Percentiles rank a stretch among this genome's conserved stretches.
Conservation (phyloP, 2,797 vertebrate genomes). For the Hippoglossus hippoglossus region DNA sequence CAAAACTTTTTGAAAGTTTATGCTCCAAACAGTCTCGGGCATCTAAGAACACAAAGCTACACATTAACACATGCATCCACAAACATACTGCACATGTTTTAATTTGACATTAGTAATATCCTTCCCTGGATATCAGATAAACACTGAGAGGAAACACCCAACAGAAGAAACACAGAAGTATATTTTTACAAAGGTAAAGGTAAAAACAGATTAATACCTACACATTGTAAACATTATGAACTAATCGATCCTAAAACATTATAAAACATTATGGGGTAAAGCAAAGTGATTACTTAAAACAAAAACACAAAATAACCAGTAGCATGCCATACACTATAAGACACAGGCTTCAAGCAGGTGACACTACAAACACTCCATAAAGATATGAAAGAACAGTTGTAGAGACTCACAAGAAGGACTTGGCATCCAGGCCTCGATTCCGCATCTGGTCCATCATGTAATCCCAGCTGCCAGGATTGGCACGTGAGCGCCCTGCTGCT, state of each 20-base stretch:
- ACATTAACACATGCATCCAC: constrained; percentile 26
- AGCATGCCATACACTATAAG: constrained; percentile 1
- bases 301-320: constrained; percentile 8
- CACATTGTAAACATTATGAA: constrained; percentile 6
- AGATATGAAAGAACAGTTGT: constrained; percentile 35
- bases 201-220: constrained; percentile 36
- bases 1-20: not conserved
- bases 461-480: constrained; percentile 97
- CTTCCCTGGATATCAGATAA: constrained; percentile 76
- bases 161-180: constrained; percentile 32
- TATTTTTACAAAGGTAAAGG: constrained; percentile 23
- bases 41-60: not conserved
- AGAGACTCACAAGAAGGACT: constrained; percentile 98
- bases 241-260: not conserved
- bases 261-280: not conserved
- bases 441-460: constrained; percentile 98
- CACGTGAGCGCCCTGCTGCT: constrained; percentile 85
- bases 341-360: constrained; percentile 14
- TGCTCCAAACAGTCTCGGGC: constrained; percentile 15
- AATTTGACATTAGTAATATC: constrained; percentile 66
- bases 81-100: constrained; percentile 26
- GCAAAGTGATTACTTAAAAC: not conserved
- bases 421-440: constrained; percentile 97
- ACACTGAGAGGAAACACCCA: constrained; percentile 38
- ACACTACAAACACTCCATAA: constrained; percentile 22